These are phyloP conservation scores for Drosophila infuscata DNA, from an alignment of 2,888 invertebrate genomes.

Conservation along the genomic window DNA sequence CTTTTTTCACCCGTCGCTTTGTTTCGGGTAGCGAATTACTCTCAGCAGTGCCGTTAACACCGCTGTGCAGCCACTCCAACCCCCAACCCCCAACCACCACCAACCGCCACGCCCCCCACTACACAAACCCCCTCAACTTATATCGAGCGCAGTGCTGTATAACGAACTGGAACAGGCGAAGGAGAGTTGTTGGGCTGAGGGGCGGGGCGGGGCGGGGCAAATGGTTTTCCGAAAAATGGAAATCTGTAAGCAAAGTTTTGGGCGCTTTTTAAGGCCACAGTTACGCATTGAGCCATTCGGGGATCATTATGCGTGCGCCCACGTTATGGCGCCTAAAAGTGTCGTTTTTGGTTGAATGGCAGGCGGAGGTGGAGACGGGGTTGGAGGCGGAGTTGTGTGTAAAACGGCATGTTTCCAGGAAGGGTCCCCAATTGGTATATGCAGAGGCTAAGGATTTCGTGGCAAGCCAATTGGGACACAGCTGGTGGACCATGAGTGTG, in stretches of 20 bases:
- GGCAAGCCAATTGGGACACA: conserved; percentile 27
- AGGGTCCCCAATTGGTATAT: neutral
- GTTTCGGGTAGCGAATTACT: conserved; percentile 71
- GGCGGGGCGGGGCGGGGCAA: conserved; percentile 17
- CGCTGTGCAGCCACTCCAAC: conserved; percentile 41
- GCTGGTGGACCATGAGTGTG: conserved; percentile 3
- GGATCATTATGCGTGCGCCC: conserved; percentile 76
- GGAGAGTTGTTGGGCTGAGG: neutral
- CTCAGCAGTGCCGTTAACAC: conserved; percentile 82
- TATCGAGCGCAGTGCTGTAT: conserved; percentile 22
- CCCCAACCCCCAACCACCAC: conserved; percentile 3
- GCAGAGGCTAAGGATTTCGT: neutral
- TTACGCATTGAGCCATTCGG: conserved; percentile 73
- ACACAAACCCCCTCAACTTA: neutral
- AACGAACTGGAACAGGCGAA: conserved; percentile 29
- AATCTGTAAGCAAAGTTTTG: conserved; percentile 66
- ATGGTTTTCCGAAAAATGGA: conserved; percentile 70
- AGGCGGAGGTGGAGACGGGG: neutral
- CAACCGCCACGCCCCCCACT: neutral
- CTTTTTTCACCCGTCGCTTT: conserved; percentile 36
- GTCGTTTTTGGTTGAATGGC: conserved; percentile 46
- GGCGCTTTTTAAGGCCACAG: conserved; percentile 43
- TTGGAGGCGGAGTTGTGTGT: neutral
- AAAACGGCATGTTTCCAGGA: neutral
- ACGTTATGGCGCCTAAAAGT: conserved; percentile 72